Evolutionary conservation across 2,113 vertebrate species (phyloP).

Genomic region (Archilochus colubris): DNA sequence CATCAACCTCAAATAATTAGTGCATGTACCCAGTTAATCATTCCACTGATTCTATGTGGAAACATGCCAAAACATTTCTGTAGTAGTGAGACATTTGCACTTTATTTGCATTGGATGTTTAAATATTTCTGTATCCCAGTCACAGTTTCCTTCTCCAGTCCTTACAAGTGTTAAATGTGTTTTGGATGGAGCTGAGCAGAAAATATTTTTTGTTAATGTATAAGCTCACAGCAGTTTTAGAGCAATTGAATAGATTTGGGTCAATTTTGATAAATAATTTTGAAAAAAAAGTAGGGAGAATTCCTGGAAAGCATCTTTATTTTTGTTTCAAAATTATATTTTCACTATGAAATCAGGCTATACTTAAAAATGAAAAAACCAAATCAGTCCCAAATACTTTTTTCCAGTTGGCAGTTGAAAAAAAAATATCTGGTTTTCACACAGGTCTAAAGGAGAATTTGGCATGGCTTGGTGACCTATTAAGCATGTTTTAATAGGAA

Average conservation of each 20-base stretch:
- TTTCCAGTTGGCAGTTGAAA: background rate
- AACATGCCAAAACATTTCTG: background rate
- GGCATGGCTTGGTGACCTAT: background rate
- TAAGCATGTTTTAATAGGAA: background rate
- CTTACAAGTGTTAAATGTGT: background rate
- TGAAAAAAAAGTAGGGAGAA: background rate
- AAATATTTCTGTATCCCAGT: conserved; percentile 47
- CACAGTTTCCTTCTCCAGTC: background rate
- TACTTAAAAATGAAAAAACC: background rate
- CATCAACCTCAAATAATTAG: background rate
- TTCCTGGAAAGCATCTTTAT: background rate
- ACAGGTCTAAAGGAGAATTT: background rate
- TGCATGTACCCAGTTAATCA: conserved; percentile 23
- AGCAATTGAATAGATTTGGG: background rate
- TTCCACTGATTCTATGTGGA: background rate
- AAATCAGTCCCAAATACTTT: background rate
- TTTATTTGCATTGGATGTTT: conserved; percentile 34
- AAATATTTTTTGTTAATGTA: background rate
- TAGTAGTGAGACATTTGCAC: conserved; percentile 4
- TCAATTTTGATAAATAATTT: background rate
- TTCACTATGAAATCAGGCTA: background rate
- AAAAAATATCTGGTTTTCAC: background rate
- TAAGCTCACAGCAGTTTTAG: conserved; percentile 13
- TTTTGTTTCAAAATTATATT: background rate
- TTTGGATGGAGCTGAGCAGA: background rate